phyloP scores from a whole-genome alignment of 2,797 vertebrate genomes.

The Sciurus vulgaris region DNA sequence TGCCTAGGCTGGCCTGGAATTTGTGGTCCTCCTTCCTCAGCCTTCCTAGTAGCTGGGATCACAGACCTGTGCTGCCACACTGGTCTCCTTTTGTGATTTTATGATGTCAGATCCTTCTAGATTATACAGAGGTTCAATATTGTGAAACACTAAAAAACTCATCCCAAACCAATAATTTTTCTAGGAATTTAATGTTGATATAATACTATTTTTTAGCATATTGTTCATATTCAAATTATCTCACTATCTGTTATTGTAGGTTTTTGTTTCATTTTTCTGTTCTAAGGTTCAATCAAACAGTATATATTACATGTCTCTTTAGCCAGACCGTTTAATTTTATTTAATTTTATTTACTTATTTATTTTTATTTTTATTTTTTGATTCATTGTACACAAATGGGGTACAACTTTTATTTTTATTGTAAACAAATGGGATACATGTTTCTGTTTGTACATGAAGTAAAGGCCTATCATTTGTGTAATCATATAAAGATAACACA shows the following conservation, averaged over 20 bases:
- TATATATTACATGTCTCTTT: background rate
- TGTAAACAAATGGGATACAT: too few relatives aligned
- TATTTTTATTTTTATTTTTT: too few relatives aligned
- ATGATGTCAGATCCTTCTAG: constrained; percentile 17
- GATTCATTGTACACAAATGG: too few relatives aligned
- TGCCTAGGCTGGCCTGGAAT: too few relatives aligned
- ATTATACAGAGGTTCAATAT: constrained; percentile 31
- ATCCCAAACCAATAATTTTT: constrained; percentile 17
- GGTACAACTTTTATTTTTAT: too few relatives aligned
- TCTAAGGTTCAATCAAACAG: background rate
- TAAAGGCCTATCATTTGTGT: too few relatives aligned
- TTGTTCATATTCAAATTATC: constrained; percentile 24
- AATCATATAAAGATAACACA: background rate
- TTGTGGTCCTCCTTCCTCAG: too few relatives aligned
- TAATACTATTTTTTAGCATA: background rate
- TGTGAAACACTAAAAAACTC: constrained; percentile 10
- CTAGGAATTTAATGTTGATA: constrained; percentile 44
- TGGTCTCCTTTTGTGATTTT: background rate
- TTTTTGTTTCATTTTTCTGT: constrained; percentile 55
- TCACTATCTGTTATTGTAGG: background rate
- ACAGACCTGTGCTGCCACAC: too few relatives aligned
- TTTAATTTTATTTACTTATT: too few relatives aligned
- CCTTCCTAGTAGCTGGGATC: too few relatives aligned
- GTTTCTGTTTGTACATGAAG: too few relatives aligned
- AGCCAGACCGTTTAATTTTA: background rate